Evolutionary conservation across 2,888 invertebrate species (phyloP).

Genomic region (Dicranocentrus wangi): DNA sequence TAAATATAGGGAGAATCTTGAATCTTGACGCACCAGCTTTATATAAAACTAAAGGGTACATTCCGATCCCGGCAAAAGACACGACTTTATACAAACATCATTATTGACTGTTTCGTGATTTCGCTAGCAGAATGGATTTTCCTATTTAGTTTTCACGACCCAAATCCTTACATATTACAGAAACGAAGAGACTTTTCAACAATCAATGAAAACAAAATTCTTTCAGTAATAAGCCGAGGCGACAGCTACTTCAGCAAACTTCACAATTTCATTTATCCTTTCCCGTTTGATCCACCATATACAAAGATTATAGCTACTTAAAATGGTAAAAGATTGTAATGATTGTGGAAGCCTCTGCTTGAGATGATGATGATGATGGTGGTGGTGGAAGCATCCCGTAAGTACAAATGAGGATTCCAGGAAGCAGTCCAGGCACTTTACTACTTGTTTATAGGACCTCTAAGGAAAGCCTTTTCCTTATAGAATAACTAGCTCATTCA

Average conservation of each 20-base stretch:
- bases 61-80: not conserved
- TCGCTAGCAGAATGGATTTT: slow-evolving; percentile 22
- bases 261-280: slow-evolving; percentile 5
- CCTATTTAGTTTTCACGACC: slow-evolving; percentile 11
- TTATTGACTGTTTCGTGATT: slow-evolving; percentile 12
- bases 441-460: no score
- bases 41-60: not conserved
- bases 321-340: not conserved
- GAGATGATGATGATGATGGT: slow-evolving; percentile 2
- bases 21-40: not conserved
- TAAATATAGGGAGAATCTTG: not conserved
- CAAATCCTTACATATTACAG: no score
- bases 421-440: slow-evolving; percentile 19
- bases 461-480: not conserved
- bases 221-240: slow-evolving; percentile 15
- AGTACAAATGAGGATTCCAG: slow-evolving; percentile 22
- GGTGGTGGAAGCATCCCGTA: slow-evolving; percentile 17
- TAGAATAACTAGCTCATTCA: slow-evolving; percentile 11
- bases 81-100: slow-evolving; percentile 14
- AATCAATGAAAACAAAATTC: not conserved
- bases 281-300: no score
- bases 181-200: not conserved
- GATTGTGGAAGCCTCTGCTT: slow-evolving; percentile 15
- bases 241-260: slow-evolving; percentile 14
- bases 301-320: not conserved